These are phyloP conservation scores for Lucilia cuprina DNA, from an alignment of 1,140 invertebrate species.

Conservation along the genomic window DNA sequence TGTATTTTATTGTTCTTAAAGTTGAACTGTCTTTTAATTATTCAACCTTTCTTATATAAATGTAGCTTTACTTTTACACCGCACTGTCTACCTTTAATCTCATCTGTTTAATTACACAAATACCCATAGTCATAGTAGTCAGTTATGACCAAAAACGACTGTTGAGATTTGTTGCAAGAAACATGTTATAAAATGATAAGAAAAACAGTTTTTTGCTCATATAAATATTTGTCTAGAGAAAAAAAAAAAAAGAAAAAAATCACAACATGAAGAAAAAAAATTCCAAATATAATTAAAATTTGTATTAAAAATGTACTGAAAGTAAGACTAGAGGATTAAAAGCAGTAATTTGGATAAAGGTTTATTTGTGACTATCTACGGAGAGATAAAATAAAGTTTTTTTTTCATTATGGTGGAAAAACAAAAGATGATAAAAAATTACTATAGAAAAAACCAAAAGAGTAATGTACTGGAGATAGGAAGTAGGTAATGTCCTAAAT, in stretches of 20 bases:
- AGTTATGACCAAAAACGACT: neutral
- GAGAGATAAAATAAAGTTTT: neutral
- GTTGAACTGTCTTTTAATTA: too few species aligned
- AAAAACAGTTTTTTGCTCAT: neutral
- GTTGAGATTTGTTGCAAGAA: neutral
- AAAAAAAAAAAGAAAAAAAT: neutral
- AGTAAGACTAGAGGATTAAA: neutral
- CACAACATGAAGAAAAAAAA: neutral
- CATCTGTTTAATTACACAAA: too few species aligned
- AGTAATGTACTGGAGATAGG: neutral
- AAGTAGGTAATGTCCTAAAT: neutral
- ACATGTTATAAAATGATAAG: neutral
- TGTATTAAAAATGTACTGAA: neutral
- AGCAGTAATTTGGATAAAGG: neutral
- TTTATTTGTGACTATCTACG: neutral
- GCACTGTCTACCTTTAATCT: too few species aligned
- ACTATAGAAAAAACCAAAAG: neutral
- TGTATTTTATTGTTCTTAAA: too few species aligned
- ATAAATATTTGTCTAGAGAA: neutral
- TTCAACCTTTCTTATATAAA: too few species aligned
- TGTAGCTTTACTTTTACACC: too few species aligned
- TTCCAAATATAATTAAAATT: neutral
- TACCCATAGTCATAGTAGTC: too few species aligned
- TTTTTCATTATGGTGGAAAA: neutral
- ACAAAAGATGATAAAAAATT: neutral